These are phyloP conservation scores for Brachyhypopomus gauderio DNA, from an alignment of 2,113 vertebrate species.

Conservation along the genomic window DNA sequence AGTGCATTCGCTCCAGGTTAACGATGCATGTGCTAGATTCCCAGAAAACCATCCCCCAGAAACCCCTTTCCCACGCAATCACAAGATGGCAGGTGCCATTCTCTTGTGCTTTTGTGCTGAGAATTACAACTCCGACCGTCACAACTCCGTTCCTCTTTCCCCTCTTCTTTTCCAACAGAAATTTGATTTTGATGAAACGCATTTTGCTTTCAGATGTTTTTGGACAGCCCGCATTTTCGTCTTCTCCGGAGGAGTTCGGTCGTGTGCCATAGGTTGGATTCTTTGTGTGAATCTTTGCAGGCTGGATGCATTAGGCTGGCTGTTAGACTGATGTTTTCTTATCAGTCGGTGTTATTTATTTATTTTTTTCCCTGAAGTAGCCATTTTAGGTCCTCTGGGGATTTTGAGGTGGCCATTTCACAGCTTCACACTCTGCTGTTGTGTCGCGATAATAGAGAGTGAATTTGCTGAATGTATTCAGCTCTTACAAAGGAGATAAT, in stretches of 20 bases:
- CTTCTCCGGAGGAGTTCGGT: slow-evolving; percentile 20
- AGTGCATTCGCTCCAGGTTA: slow-evolving; percentile 58
- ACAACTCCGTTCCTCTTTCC: slow-evolving; percentile 10
- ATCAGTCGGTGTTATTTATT: slow-evolving; percentile 27
- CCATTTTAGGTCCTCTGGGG: slow-evolving; percentile 58
- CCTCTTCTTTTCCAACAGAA: slow-evolving; percentile 40
- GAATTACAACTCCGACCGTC: slow-evolving; percentile 52
- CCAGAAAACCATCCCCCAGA: slow-evolving; percentile 49
- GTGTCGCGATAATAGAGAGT: slow-evolving; percentile 34
- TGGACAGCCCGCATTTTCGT: slow-evolving; percentile 14
- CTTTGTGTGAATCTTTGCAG: slow-evolving; percentile 11
- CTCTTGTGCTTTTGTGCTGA: slow-evolving; percentile 60
- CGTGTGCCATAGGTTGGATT: slow-evolving; percentile 2
- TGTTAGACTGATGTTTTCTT: slow-evolving; percentile 39
- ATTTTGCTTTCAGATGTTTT: slow-evolving; percentile 19
- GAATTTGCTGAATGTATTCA: slow-evolving; percentile 12
- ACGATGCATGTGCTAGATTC: slow-evolving; percentile 60
- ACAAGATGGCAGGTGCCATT: slow-evolving; percentile 62
- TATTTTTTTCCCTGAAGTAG: slow-evolving; percentile 41
- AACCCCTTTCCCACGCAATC: slow-evolving; percentile 60
- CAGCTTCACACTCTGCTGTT: slow-evolving; percentile 46
- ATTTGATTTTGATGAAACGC: slow-evolving; percentile 48
- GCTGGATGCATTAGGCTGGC: slow-evolving; percentile 13
- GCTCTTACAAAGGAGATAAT: slow-evolving; percentile 33
- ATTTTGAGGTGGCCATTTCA: slow-evolving; percentile 57